Base-by-base conservation (phyloP, 2,797 vertebrate species). In the Chlorospingus semifuscus region DNA sequence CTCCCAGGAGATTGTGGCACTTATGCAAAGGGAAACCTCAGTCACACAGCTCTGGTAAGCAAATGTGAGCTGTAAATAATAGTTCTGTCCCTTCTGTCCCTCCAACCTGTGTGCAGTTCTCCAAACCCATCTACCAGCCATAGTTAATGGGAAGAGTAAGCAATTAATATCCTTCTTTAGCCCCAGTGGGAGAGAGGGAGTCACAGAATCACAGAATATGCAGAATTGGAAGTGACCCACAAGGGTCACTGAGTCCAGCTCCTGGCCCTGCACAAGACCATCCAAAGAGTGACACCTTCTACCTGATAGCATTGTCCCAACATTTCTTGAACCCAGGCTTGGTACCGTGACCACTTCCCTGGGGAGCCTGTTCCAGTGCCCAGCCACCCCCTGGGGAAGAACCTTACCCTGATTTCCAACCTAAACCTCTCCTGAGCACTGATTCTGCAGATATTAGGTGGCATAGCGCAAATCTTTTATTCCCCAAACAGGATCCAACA, bases 401-500 rank as follows among this genome's bases (percentile, higher is more conserved):
- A 46, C 3, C 16, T 60, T 60, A 68, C 20, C n/a, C 39, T 30
- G 11, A 19, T 53, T 53, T 8, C 11, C 9, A 39, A 12, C 47
- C 47, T 53, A 17, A 68, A 34, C 5, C 30, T 69, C 13, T 3
- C 6, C 20, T 47, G 16, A n/a, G 30, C 42, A 52, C 4, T 68
- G 37, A 66, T 55, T 34, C 34, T 63, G 69, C 9, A 59, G 21
- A 8, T 34, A 65, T 2, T 32, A 63, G 20, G 46, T 56, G n/a
- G 39, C 1, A 0, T 8, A 81, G 30, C 4, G 56, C 32, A 46
- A 36, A n/a, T 8, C 8, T 46, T 79, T 42, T 57, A 15, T n/a
- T 81, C 24, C 12, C 5, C 8, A 36, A 61, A 81, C 4, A 46
- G n/a, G 4, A 15, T 19, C 44, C 14, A 49, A 74, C 79, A 60